Conservation (phyloP, 1,140 invertebrate species). For the Zelostemma sp. region DNA sequence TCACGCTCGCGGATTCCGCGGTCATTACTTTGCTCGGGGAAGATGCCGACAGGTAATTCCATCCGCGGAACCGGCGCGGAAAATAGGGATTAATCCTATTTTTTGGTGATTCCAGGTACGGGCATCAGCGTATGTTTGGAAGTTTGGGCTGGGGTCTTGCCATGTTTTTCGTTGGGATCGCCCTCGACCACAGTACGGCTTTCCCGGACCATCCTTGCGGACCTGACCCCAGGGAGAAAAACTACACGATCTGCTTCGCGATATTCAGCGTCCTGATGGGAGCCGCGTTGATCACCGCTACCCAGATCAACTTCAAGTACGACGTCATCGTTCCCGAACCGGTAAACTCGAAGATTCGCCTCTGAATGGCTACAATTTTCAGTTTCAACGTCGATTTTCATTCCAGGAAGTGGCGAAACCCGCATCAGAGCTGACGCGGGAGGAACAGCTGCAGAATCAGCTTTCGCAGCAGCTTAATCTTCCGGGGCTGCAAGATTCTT, state of each 20-base stretch:
- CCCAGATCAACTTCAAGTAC: constrained; percentile 89
- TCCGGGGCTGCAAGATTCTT: constrained; percentile 79
- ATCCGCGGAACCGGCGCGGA: no score
- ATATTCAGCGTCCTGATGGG: constrained; percentile 98
- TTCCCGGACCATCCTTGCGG: constrained; percentile 93
- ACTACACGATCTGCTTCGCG: constrained; percentile 98
- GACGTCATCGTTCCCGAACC: constrained; percentile 66
- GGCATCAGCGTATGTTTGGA: constrained; percentile 98
- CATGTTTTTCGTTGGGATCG: constrained; percentile 99
- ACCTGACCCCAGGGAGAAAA: constrained; percentile 90
- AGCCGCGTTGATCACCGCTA: constrained; percentile 92
- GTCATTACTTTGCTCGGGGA: constrained; percentile 93
- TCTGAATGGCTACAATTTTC: no score
- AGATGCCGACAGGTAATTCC: constrained; percentile 81
- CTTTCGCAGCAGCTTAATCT: constrained; percentile 84
- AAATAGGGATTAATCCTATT: no score
- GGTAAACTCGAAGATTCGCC: constrained; percentile 48
- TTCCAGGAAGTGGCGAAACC: constrained; percentile 63
- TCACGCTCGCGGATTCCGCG: constrained; percentile 96
- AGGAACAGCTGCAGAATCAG: constrained; percentile 85
- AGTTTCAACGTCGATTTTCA: no score
- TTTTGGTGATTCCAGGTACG: no score
- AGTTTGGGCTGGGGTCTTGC: constrained; percentile 97
- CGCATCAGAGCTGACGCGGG: constrained; percentile 69
- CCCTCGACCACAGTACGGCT: constrained; percentile 94